Conservation (phyloP, 2,888 invertebrate genomes). For the Cantharis lateralis region DNA sequence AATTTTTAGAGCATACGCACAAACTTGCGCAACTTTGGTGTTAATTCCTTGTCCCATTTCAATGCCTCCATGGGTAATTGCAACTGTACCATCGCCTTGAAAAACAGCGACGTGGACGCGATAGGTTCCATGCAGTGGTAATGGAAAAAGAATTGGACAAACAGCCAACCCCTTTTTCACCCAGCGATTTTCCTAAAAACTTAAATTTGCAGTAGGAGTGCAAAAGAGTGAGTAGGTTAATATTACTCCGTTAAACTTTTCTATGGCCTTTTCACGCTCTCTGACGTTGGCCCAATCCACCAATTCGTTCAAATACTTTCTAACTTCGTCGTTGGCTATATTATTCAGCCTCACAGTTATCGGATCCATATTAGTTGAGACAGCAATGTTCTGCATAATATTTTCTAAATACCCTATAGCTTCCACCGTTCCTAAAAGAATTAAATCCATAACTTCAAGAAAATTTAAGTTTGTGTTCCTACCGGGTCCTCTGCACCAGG, state of each 20-base stretch:
- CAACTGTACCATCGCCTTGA: neutral
- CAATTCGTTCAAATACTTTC: constrained; percentile 62
- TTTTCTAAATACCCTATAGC: constrained; percentile 65
- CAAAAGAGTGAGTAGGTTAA: too few species aligned
- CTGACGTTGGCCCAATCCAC: constrained; percentile 63
- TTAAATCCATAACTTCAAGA: neutral
- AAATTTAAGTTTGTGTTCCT: neutral
- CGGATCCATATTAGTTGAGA: constrained; percentile 61
- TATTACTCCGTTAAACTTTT: constrained; percentile 62
- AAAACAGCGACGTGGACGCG: neutral
- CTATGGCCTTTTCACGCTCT: constrained; percentile 59
- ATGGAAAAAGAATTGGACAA: neutral
- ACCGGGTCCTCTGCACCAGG: constrained; percentile 72
- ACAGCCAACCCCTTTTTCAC: neutral
- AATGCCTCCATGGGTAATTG: neutral
- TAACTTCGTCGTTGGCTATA: constrained; percentile 54
- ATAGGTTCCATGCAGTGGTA: neutral
- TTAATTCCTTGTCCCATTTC: neutral
- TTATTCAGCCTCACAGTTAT: constrained; percentile 63
- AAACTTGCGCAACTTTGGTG: neutral
- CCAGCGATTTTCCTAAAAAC: neutral
- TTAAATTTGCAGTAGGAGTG: too few species aligned
- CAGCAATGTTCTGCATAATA: constrained; percentile 71
- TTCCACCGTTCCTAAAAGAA: constrained; percentile 63
- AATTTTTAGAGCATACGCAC: neutral